Base-by-base conservation (phyloP, 1,140 invertebrate genomes). In the Lepidurus couesii region DNA sequence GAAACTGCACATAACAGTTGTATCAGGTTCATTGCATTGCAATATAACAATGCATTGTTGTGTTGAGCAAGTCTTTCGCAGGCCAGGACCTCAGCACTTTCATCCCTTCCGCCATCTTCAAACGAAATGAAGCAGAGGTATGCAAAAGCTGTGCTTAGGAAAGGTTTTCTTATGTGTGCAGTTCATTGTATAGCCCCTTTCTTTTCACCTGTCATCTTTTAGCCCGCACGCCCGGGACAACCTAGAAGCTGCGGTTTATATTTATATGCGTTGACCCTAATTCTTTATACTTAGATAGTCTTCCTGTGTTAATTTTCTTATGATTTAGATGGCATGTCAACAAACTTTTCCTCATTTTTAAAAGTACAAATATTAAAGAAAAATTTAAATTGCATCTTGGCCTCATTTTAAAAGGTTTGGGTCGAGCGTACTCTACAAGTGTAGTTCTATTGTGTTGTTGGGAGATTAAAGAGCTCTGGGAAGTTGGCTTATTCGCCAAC, bases 211-310 rank as follows among this genome's bases (percentile, higher is more conserved):
- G 53, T 65, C 53, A 65, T 7, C 53, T 65, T 65, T 21, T 13
- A 13, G 13, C 13, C 53, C 21, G 21, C 6, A 65, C 53, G 53
- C 6, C 21, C 2, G 45, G 53, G 7, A 13, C 13, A 65, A 21
- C 16, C 53, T 65, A 65, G 53, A 65, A 65, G 53, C n/a, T 65
- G 53, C n/a, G 34, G 34, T 34, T 34, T 34, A 4, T 34, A 34
- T 65, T 65, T 65, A 21, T 65, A 65, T 16, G 21, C 53, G n/a
- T 65, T 65, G 53, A 65, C 53, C 53, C 53, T 65, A 65, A 65
- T 65, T 21, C 53, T 65, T 65, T 65, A 34, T 65, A 65, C 53
- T 65, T 16, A 21, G 53, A 21, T 16, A 65, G 53, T 65, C 53
- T 65, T 65, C 53, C 21, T 65, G 53, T 7, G 53, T 65, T 21